Conservation (phyloP, 2,888 invertebrate genomes). For the Crepidodera aurea region DNA sequence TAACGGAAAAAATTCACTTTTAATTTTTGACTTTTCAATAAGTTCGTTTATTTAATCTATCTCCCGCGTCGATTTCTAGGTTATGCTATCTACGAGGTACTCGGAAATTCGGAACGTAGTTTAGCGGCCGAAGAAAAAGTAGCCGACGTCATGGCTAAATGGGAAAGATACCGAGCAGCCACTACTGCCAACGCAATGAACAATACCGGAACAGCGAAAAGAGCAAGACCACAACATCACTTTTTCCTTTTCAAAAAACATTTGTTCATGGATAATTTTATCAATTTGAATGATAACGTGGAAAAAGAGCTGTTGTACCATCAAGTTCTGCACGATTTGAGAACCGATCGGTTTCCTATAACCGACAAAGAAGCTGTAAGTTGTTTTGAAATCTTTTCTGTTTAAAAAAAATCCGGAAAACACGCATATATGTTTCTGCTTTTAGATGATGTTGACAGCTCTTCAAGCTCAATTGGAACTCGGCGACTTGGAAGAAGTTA, state of each 20-base stretch:
- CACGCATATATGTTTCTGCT: not conserved
- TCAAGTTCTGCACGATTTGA: constrained; percentile 88
- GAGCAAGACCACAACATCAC: constrained; percentile 66
- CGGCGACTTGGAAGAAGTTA: constrained; percentile 79
- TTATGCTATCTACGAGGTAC: constrained; percentile 91
- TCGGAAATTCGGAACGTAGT: constrained; percentile 87
- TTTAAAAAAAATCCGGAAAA: not conserved
- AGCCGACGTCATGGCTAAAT: constrained; percentile 93
- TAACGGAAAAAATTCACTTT: too few species aligned
- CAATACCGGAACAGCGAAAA: constrained; percentile 55
- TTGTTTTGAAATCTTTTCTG: constrained; percentile 44
- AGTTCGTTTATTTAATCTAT: too few species aligned
- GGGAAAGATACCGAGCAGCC: constrained; percentile 84
- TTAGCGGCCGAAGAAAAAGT: constrained; percentile 86
- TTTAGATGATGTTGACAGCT: constrained; percentile 90
- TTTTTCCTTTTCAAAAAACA: constrained; percentile 84
- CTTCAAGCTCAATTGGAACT: constrained; percentile 92
- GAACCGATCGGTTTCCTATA: constrained; percentile 91
- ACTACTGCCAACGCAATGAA: constrained; percentile 65
- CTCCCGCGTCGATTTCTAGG: too few species aligned
- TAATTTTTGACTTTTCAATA: too few species aligned
- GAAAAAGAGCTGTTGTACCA: constrained; percentile 94
- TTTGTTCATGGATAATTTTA: constrained; percentile 80
- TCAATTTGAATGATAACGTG: constrained; percentile 83
- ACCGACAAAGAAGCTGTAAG: constrained; percentile 93